phyloP scores from a whole-genome alignment of 2,113 vertebrate genomes.

The Telmatochromis sp. region DNA sequence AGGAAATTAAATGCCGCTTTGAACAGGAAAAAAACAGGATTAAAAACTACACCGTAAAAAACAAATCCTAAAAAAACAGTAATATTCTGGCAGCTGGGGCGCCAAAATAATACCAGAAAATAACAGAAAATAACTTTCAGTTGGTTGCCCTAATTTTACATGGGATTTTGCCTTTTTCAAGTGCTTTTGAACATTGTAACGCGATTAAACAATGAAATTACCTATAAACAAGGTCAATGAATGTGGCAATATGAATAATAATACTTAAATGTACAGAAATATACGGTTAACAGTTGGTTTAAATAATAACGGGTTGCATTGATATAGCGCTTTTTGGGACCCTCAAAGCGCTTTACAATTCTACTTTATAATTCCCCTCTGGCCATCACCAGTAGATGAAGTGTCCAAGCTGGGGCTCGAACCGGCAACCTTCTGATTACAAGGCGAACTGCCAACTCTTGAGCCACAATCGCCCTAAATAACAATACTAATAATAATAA shows the following conservation, averaged over 20 bases:
- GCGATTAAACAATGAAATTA: neutral
- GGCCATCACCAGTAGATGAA: neutral
- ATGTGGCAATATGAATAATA: neutral
- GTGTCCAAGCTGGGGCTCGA: rapidly evolving
- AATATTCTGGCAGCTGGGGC: rapidly evolving
- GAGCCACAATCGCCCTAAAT: rapidly evolving
- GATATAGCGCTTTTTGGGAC: rapidly evolving
- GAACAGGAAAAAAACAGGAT: neutral
- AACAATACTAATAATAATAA: neutral
- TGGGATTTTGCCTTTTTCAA: neutral
- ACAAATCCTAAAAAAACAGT: rapidly evolving
- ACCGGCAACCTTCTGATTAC: neutral
- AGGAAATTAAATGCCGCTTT: neutral
- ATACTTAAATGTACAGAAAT: neutral
- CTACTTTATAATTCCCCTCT: too few species aligned
- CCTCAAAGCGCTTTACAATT: rapidly evolving
- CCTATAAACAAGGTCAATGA: neutral
- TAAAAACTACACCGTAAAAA: neutral
- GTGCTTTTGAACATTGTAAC: neutral
- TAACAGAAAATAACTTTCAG: rapidly evolving
- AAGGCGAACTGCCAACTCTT: neutral
- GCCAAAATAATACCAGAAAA: neutral
- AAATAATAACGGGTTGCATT: rapidly evolving
- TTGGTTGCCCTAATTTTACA: rapidly evolving
- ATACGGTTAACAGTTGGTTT: rapidly evolving